phyloP scores from a whole-genome alignment of 2,797 vertebrate genomes.

The Oryzias dopingdopingensis region DNA sequence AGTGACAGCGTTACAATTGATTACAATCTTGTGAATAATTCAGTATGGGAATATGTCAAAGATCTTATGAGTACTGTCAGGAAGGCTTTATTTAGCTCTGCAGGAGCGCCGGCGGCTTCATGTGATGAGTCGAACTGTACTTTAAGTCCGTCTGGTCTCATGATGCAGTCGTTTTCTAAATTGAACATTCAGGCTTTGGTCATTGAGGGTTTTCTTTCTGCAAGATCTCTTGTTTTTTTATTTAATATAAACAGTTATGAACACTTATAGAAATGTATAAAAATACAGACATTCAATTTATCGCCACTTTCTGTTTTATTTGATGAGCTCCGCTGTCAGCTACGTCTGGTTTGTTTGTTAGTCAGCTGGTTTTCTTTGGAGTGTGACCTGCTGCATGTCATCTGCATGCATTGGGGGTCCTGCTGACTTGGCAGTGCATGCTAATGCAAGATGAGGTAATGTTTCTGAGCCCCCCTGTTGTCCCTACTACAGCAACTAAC shows the following conservation, averaged over 20 bases:
- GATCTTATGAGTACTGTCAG: neutral
- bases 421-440: constrained; percentile 66
- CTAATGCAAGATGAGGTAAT: constrained; percentile 62
- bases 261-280: no score
- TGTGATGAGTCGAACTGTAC: constrained; percentile 56
- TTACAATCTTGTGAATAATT: no score
- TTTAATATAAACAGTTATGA: no score
- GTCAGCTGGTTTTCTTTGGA: constrained; percentile 31
- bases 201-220: no score
- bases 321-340: neutral
- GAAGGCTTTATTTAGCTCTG: constrained; percentile 49
- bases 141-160: constrained; percentile 25
- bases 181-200: no score
- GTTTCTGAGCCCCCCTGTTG: constrained; percentile 59
- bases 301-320: neutral
- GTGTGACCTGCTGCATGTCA: constrained; percentile 55
- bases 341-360: constrained; percentile 33
- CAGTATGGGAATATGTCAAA: no score
- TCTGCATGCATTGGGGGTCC: constrained; percentile 50
- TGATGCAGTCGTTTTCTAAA: no score
- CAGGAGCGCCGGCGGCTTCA: constrained; percentile 52
- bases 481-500: constrained; percentile 37
- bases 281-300: no score
- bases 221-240: no score
- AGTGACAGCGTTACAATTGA: neutral